Percentiles rank a stretch among this genome's conserved stretches.
phyloP scores from a whole-genome alignment of 2,888 invertebrate genomes.

The Nycteola revayana region DNA sequence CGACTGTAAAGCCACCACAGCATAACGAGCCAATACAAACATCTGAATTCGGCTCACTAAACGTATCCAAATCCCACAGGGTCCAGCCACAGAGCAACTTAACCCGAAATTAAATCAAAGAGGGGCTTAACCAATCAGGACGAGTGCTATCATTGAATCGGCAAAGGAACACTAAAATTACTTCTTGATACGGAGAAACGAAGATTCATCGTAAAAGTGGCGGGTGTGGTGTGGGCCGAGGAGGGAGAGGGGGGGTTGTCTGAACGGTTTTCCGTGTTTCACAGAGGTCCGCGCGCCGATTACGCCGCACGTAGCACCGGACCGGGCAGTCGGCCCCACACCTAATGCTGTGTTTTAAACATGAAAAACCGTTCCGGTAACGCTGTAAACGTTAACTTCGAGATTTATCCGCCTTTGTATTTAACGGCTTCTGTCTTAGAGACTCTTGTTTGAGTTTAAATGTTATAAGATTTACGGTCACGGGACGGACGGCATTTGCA shows the following conservation, averaged over 20 bases:
- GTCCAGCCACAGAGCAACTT: constrained; percentile 72
- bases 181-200: constrained; percentile 82
- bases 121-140: constrained; percentile 80
- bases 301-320: constrained; percentile 71
- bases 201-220: constrained; percentile 82
- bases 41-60: constrained; percentile 39
- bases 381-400: constrained; percentile 66
- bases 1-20: constrained; percentile 38
- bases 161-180: constrained; percentile 82
- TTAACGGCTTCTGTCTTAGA: constrained; percentile 45
- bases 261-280: constrained; percentile 81
- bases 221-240: constrained; percentile 48
- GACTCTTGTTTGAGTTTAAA: constrained; percentile 33
- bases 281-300: constrained; percentile 73
- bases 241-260: constrained; percentile 54
- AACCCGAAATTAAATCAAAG: constrained; percentile 82
- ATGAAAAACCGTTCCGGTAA: constrained; percentile 78
- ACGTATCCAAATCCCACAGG: constrained; percentile 64
- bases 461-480: constrained; percentile 12
- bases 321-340: constrained; percentile 58
- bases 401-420: constrained; percentile 59
- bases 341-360: constrained; percentile 77
- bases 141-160: constrained; percentile 82
- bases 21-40: constrained; percentile 53
- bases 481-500: no score